phyloP scores from a whole-genome alignment of 2,888 invertebrate species.

The Cynaeus angustus region DNA sequence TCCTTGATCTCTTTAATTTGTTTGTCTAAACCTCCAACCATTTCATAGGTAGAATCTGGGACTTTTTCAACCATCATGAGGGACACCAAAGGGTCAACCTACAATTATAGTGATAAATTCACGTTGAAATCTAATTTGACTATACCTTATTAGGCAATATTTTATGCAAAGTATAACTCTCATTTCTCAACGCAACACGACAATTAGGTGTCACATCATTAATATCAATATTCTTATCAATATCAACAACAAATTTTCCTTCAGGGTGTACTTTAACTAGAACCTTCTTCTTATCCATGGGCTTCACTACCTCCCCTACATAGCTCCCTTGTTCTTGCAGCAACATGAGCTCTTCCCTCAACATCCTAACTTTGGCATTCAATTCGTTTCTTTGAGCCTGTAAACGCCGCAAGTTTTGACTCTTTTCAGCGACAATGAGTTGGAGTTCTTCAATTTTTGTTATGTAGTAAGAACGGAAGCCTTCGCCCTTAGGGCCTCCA shows the following conservation, averaged over 20 bases:
- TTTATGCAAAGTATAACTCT: slow-evolving; percentile 98
- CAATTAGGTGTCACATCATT: slow-evolving; percentile 98
- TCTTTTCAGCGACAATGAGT: slow-evolving; percentile 96
- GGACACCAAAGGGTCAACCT: slow-evolving; percentile 98
- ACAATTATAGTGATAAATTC: slow-evolving; percentile 15
- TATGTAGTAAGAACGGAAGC: slow-evolving; percentile 96
- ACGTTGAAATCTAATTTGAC: slow-evolving; percentile 57
- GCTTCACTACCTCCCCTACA: slow-evolving; percentile 99
- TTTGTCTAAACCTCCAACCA: slow-evolving; percentile 99
- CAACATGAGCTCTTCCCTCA: slow-evolving; percentile 97
- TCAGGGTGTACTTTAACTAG: slow-evolving; percentile 99
- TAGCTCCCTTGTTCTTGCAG: slow-evolving; percentile 99
- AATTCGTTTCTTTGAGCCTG: slow-evolving; percentile 99
- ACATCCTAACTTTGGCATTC: slow-evolving; percentile 98
- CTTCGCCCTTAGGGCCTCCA: slow-evolving; percentile 83
- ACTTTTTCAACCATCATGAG: slow-evolving; percentile 99
- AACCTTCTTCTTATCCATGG: slow-evolving; percentile 99
- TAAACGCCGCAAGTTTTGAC: slow-evolving; percentile 95
- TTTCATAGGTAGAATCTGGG: slow-evolving; percentile 99
- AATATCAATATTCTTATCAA: slow-evolving; percentile 99
- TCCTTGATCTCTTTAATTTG: slow-evolving; percentile 99
- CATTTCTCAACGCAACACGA: slow-evolving; percentile 97
- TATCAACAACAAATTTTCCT: slow-evolving; percentile 99
- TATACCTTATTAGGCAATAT: slow-evolving; percentile 94
- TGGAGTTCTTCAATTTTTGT: slow-evolving; percentile 99